Evolutionary conservation across 2,113 vertebrate species (phyloP), one percentile per base, ranked within the genome.

Genomic region (Speoplatyrhinus poulsoni): DNA sequence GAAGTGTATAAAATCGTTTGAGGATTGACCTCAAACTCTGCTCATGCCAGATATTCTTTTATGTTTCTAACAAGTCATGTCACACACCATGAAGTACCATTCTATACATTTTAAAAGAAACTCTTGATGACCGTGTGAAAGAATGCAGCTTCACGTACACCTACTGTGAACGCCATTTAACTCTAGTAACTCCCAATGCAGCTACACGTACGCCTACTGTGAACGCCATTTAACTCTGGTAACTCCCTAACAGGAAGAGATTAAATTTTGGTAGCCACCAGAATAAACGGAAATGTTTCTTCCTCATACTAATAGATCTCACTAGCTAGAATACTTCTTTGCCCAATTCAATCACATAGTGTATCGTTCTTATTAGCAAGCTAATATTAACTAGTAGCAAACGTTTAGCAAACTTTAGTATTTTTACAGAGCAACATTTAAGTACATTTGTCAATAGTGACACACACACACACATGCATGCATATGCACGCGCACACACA

Each of bases 391-490:
- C 36, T 41, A 41, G 36, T 41, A 41, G 36, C 36, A 41, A 41
- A 41, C 36, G 2, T 41, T 41, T 41, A 41, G 36, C 36, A 41
- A 41, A 41, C 36, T 5, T 41, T 41, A 6, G 7, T 7, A 41
- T 41, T 41, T 41, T 41, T 41, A 41, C 36, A 41, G 6, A 5
- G 36, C n/a, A 7, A 56, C 36, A 17, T 15, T 9, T 60, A 60
- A 1, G 6, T 26, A 54, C 36, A 3, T 2, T 52, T 15, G 13
- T 52, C 10, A 15, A 11, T 5, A 52, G 9, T 70, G 65, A 65
- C 36, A 75, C 70, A 57, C 53, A 60, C 80, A 70, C 49, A 65
- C 41, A 71, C 12, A 67, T 19, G 2, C 46, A 73, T 7, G 62
- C 58, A 61, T 1, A 2, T 12, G 4, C 12, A 26, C 36, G 3